Evolutionary conservation across 2,888 invertebrate genomes (phyloP).

Genomic region (Ptilodon capucinus): DNA sequence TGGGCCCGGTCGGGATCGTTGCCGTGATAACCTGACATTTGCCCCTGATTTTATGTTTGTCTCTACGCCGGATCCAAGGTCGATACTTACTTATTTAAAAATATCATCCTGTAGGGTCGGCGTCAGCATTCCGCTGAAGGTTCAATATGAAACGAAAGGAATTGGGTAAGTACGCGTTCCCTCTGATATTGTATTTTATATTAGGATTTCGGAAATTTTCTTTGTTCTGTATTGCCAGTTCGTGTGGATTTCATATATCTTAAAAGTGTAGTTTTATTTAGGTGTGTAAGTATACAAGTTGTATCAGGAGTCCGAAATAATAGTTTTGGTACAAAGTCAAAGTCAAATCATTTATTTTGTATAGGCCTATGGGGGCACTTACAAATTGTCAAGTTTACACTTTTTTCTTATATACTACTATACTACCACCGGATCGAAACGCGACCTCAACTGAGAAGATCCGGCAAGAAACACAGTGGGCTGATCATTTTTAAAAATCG

Average conservation of each 20-base stretch:
- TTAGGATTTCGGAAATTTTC: neutral
- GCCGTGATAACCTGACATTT: constrained; percentile 45
- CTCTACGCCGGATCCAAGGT: constrained; percentile 5
- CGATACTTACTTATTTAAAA: constrained; percentile 42
- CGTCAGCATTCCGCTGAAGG: constrained; percentile 5
- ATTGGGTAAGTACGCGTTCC: neutral
- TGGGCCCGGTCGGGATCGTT: constrained; percentile 40
- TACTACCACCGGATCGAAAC: too few species aligned
- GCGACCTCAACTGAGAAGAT: too few species aligned
- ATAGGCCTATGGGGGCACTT: too few species aligned
- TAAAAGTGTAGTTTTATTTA: neutral
- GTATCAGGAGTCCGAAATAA: too few species aligned
- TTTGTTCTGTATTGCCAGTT: neutral
- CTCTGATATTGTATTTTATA: neutral
- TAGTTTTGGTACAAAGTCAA: too few species aligned
- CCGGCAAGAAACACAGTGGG: too few species aligned
- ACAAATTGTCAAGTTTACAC: too few species aligned
- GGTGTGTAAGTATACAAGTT: too few species aligned
- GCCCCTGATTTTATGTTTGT: constrained; percentile 44
- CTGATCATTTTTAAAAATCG: too few species aligned
- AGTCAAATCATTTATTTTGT: too few species aligned
- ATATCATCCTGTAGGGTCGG: constrained; percentile 25
- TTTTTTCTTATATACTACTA: too few species aligned
- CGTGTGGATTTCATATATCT: neutral
- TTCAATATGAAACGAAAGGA: neutral